Base-by-base conservation (phyloP, 2,888 invertebrate species). In the Chrysolina americana region DNA sequence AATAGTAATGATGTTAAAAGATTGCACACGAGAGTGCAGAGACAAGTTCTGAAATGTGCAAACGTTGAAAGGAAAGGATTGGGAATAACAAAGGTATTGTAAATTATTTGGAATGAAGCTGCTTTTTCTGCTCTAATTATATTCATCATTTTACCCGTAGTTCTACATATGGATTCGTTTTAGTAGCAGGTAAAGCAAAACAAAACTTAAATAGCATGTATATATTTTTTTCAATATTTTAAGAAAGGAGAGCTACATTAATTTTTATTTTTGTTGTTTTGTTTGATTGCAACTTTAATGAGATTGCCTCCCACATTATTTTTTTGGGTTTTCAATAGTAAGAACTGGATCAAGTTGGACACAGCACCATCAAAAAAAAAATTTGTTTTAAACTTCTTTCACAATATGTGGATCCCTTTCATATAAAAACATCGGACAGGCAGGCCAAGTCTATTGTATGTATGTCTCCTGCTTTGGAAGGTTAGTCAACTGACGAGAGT, bases 11-110 rank as follows among this genome's bases (percentile, higher is more conserved):
- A 94, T 2, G 92, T 94, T 41, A 96, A 96, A 84, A 91, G 97
- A 75, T 90, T 98, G 50, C 96, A 98, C 83, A 94, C 94, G 79
- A 90, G 98, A 78, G 98, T 99, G 2, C 95, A 96, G 81, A 94
- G 95, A 80, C 93, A 94, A 0, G 93, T 95, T 4, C 89, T 98
- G 1, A 94, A 94, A 83, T 96, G 95, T 79, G 96, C 97, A 1
- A 96, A 95, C 81, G 94, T 98, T 5, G 95, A 96, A 84, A 91
- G 95, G 75, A 94, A 95, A 87, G 96, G 98, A 11, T 90, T 96
- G 44, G 98, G 98, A 41, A 92, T 96, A 65, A 94, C 95, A 53
- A 97, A 96, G 94, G 97, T 97, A 91, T 75, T 48, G 48, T 50
- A 6, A 76, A 73, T 19, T 23, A 50, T 53, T 17, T 44, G 28